Evolutionary conservation across 2,888 invertebrate species (phyloP), one percentile per base, ranked within the genome.

Genomic region (Caenorhabditis sp.): DNA sequence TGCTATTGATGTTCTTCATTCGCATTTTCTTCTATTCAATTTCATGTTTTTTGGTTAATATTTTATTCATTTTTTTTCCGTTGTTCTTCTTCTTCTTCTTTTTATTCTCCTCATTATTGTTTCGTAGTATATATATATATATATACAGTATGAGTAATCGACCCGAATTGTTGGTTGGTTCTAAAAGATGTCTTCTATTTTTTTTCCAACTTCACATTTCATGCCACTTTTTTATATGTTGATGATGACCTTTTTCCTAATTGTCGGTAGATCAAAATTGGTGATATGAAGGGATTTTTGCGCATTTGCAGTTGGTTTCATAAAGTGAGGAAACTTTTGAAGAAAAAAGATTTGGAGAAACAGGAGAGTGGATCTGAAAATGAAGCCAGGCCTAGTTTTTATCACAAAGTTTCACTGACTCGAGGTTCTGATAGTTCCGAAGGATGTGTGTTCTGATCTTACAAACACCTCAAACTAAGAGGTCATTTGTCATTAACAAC

Each of bases 211-310:
- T 12, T 3, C 12, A 43, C 21, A 5, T n/a, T 31, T 65, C 31
- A 62, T 62, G 62, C 62, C 64, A 73, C 58, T 66, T 59, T 55
- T 50, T 62, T 60, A n/a, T n/a, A n/a, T n/a, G n/a, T 50, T 53
- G 51, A 65, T 36, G 14, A 49, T 23, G 21, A 36, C n/a, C 36
- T 53, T 36, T 60, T 62, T 43, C 21, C 43, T 17, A 43, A 43
- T 43, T 43, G 43, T 43, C 43, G 43, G 43, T 43, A 43, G 43
- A 43, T 43, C 17, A 17, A 43, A 43, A 43, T 43, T 3, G 14
- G 5, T 17, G 43, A 43, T 43, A 43, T 12, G 43, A 10, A 17
- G 17, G 43, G 43, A 43, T 43, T 43, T 43, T 43, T 43, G 43
- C 43, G 43, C 43, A 43, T 43, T 43, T 43, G 12, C 14, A 43